These are phyloP conservation scores for Gryon sp. DNA, from an alignment of 1,140 invertebrate species.

Conservation along the genomic window DNA sequence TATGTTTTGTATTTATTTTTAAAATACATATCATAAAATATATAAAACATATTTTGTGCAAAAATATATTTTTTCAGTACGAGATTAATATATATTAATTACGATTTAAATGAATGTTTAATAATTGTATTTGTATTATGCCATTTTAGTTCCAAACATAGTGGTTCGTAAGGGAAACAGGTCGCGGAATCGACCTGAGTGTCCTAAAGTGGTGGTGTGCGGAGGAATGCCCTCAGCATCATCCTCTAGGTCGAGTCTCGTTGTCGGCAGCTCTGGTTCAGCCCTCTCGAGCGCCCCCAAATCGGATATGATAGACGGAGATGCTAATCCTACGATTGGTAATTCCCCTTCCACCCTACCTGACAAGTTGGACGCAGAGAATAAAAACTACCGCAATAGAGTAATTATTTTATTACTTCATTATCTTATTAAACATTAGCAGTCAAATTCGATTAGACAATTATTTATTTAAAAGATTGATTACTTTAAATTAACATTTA, in stretches of 20 bases:
- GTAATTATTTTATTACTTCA: conserved; percentile 59
- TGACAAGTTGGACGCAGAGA: conserved; percentile 72
- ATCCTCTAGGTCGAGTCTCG: conserved; percentile 72
- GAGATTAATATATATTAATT: too few species aligned
- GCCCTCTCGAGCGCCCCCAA: conserved; percentile 66
- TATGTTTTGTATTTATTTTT: too few species aligned
- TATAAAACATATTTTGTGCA: too few species aligned
- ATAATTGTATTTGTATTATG: conserved; percentile 21
- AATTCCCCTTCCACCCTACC: conserved; percentile 65
- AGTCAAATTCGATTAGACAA: too few species aligned
- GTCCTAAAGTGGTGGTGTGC: conserved; percentile 73
- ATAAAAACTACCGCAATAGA: conserved; percentile 76
- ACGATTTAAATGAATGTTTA: not conserved
- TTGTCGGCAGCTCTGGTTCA: conserved; percentile 67
- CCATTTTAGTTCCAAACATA: conserved; percentile 77
- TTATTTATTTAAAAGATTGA: too few species aligned
- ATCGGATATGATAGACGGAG: conserved; percentile 77
- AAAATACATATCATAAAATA: too few species aligned
- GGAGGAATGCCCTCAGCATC: conserved; percentile 77
- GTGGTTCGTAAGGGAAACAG: conserved; percentile 76
- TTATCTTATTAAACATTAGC: not conserved
- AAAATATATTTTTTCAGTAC: too few species aligned
- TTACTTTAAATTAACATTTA: too few species aligned
- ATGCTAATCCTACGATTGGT: conserved; percentile 64
- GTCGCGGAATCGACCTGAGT: conserved; percentile 71